Evolutionary conservation across 2,797 vertebrate genomes (phyloP), one percentile per base, ranked within the genome.

Genomic region (Semotilus atromaculatus): DNA sequence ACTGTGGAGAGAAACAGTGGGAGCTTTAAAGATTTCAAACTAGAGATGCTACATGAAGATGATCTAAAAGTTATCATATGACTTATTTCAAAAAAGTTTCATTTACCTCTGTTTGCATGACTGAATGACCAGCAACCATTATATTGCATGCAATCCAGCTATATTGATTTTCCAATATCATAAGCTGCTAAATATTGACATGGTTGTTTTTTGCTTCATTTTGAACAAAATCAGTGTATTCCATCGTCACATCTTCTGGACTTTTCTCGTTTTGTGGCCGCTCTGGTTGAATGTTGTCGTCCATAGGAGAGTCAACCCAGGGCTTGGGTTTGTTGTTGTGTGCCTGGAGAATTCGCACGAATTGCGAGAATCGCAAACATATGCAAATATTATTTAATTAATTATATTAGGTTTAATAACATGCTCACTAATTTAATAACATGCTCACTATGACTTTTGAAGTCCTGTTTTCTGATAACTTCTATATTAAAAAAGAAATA

Each of bases 251-350:
- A 84, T 91, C 92, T 80, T 93, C 94, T 82, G 92, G 75, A n/a
- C 77, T 81, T 34, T 83, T 86, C 36, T 36, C 81, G 43, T 66
- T 74, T 11, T 62, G 53, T 34, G 34, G 67, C 9, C 1, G 7
- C 10, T 85, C 82, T 86, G 90, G 92, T 74, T 94, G 88, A 21
- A 93, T 93, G 86, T 92, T 93, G 88, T 96, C 95, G 76, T 95
- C 92, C 85, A 94, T 94, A 23, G 96, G 95, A 29, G 94, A 95
- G 43, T 96, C 95, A 8, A 94, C 91, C 91, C 96, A 95, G 53
- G 96, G 95, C 87, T 95, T 96, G 29, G 95, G 94, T 62, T 96
- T 96, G 60, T 88, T 91, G 76, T 92, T 91, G 83, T 96, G 85
- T 40, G 95, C 93, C 96, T 96, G 82, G 11, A 29, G 38, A 68